phyloP scores from a whole-genome alignment of 2,797 vertebrate genomes.

The Aphelocoma californica region DNA sequence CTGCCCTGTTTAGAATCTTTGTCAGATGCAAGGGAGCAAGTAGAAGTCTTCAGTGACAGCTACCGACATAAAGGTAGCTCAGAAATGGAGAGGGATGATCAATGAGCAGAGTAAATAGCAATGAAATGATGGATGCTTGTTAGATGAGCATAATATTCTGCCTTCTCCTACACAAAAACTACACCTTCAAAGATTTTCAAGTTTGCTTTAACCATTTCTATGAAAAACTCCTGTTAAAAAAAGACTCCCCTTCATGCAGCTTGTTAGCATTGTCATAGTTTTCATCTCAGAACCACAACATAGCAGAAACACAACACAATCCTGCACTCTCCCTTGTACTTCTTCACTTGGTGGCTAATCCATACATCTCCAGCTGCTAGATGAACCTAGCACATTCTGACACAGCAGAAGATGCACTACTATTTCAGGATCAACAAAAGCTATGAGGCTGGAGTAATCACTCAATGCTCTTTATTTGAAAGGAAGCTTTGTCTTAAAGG shows the following conservation, averaged over 20 bases:
- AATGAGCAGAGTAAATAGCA: not conserved
- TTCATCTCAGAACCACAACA: not conserved
- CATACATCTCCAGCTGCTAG: not conserved
- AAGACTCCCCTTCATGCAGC: not conserved
- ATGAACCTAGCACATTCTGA: not conserved
- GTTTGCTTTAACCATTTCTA: not conserved
- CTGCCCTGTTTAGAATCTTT: slow-evolving; percentile 32
- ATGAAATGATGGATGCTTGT: slow-evolving; percentile 9
- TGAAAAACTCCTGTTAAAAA: not conserved
- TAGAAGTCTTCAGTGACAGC: slow-evolving; percentile 46
- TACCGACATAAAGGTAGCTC: slow-evolving; percentile 16
- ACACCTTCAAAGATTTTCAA: slow-evolving; percentile 1
- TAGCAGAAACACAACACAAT: not conserved
- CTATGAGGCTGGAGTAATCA: not conserved
- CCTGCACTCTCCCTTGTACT: not conserved
- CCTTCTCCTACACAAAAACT: not conserved
- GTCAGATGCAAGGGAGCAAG: slow-evolving; percentile 31
- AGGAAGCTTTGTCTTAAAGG: not conserved
- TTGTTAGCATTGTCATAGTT: not conserved
- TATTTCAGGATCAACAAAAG: not conserved
- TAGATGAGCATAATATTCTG: not conserved
- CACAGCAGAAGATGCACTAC: not conserved
- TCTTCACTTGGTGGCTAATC: not conserved
- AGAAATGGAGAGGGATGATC: slow-evolving; percentile 28
- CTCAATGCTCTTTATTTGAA: not conserved